phyloP scores from a whole-genome alignment of 2,113 vertebrate genomes.

The Puma concolor region DNA sequence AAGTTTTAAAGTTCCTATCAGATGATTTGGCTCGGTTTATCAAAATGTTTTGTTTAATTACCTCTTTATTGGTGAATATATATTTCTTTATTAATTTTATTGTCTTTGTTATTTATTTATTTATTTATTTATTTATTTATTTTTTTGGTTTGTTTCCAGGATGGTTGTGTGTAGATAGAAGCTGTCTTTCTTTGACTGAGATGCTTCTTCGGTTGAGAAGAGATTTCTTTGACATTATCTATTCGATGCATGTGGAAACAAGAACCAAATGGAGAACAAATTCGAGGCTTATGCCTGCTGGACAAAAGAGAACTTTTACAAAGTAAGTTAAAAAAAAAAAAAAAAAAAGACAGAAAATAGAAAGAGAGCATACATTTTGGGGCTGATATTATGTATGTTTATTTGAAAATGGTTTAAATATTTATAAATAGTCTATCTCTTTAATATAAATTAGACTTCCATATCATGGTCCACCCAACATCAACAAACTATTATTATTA shows the following conservation, averaged over 20 bases:
- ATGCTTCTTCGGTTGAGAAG: no score
- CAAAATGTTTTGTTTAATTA: conserved; percentile 58
- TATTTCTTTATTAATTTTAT: conserved; percentile 58
- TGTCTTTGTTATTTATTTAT: no score
- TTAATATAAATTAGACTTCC: neutral
- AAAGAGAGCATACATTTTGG: neutral
- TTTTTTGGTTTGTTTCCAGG: conserved; percentile 81
- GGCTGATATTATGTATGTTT: neutral
- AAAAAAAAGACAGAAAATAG: neutral
- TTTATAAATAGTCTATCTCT: neutral
- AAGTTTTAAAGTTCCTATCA: neutral
- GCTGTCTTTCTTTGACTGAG: conserved; percentile 91
- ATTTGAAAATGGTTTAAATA: neutral
- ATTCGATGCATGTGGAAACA: conserved; percentile 93
- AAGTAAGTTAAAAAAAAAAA: conserved; percentile 86
- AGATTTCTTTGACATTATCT: conserved; percentile 94
- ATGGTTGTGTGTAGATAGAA: conserved; percentile 92
- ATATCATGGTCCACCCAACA: neutral
- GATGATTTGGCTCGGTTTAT: conserved; percentile 56
- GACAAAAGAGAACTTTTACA: conserved; percentile 92
- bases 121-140: no score
- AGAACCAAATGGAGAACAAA: conserved; percentile 92
- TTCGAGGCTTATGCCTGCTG: conserved; percentile 91
- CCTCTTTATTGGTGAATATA: neutral
- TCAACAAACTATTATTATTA: conserved; percentile 5